Percentiles rank a stretch among this genome's conserved stretches.
Conservation (phyloP, 2,113 vertebrate species). For the Seriola aureovittata region DNA sequence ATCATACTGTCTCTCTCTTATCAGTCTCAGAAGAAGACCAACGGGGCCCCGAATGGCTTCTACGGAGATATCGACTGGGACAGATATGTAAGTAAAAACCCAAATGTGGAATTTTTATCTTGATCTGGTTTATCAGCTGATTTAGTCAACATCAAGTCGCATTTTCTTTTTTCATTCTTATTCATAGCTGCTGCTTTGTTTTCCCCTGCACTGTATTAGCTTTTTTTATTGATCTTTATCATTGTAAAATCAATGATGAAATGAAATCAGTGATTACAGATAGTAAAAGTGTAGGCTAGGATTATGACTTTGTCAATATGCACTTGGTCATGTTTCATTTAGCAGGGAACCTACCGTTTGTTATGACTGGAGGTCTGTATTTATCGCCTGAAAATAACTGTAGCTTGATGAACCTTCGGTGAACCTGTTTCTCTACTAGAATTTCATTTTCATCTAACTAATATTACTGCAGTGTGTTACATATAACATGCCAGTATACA, state of each 20-base stretch:
- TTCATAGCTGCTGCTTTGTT: background rate
- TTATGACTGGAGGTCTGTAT: background rate
- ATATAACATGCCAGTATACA: background rate
- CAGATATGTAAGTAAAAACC: constrained; percentile 92
- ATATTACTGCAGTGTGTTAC: background rate
- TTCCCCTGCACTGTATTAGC: background rate
- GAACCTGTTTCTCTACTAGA: background rate
- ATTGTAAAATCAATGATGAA: constrained; percentile 17
- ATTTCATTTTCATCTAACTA: background rate
- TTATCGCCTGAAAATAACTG: background rate
- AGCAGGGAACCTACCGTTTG: background rate
- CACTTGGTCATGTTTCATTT: background rate
- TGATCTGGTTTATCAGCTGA: background rate
- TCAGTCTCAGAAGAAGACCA: constrained; percentile 91
- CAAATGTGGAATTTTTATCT: background rate
- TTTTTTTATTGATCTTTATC: constrained; percentile 4
- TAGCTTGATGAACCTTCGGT: background rate
- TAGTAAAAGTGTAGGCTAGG: background rate
- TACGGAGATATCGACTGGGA: constrained; percentile 98
- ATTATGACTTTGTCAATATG: constrained; percentile 18
- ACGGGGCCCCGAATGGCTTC: constrained; percentile 96
- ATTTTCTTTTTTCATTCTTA: fast-evolving
- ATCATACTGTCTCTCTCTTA: constrained; percentile 30
- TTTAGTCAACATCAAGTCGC: background rate
- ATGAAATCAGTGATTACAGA: background rate